Percentiles rank a stretch among this genome's conserved stretches.
phyloP scores from a whole-genome alignment of 2,797 vertebrate genomes.

The Falco naumanni region DNA sequence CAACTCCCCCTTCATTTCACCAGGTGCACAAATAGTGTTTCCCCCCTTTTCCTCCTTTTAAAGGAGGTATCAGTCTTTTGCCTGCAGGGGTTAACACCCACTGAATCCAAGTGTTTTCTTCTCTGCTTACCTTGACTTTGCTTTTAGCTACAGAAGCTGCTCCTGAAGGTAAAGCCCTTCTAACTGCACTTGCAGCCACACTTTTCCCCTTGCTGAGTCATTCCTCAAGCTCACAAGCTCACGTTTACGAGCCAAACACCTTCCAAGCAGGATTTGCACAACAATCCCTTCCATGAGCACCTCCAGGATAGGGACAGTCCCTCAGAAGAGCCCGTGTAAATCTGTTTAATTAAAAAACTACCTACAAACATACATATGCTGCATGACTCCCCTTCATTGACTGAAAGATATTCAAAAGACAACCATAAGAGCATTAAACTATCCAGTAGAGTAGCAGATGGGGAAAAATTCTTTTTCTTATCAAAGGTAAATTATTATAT shows the following conservation, averaged over 20 bases:
- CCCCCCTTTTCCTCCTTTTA: neutral
- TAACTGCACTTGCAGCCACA: neutral
- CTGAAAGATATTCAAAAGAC: neutral
- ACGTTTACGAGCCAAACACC: neutral
- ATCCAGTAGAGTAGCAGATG: neutral
- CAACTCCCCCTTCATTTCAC: neutral
- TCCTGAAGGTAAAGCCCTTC: neutral
- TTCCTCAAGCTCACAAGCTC: neutral
- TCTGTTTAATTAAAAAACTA: neutral
- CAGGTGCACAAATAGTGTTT: neutral
- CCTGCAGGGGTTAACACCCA: neutral
- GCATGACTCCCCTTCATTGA: neutral
- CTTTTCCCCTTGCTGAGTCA: slow-evolving; percentile 32
- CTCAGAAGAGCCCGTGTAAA: neutral
- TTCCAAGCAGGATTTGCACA: neutral
- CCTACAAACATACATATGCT: neutral
- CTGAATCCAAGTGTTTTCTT: neutral
- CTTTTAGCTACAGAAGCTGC: neutral
- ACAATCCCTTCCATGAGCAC: neutral
- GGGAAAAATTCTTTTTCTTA: neutral
- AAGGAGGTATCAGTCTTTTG: neutral
- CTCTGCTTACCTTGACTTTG: neutral
- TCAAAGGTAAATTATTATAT: neutral
- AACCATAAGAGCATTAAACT: slow-evolving; percentile 9
- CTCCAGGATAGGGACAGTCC: neutral